A percentile compares a stretch with the other conserved stretches of the same genome.
Evolutionary conservation across 2,888 invertebrate species (phyloP).

Genomic region (Phaonia tiefii): DNA sequence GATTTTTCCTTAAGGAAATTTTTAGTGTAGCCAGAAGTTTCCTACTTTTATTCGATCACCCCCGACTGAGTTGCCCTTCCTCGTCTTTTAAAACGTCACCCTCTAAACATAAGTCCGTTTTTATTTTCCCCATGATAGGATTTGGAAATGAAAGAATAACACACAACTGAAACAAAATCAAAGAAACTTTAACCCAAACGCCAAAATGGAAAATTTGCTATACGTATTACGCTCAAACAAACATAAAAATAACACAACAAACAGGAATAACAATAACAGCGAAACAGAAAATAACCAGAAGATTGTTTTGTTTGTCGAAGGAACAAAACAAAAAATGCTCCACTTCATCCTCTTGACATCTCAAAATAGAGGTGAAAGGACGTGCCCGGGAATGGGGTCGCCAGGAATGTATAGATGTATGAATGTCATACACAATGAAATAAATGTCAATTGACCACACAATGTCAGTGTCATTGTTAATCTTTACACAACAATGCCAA

Average conservation of each 20-base stretch:
- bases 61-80: too few relatives aligned
- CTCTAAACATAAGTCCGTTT: too few relatives aligned
- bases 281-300: constrained; percentile 1
- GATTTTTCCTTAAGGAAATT: too few relatives aligned
- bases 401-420: background rate
- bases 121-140: too few relatives aligned
- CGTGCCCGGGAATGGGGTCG: background rate
- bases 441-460: constrained; percentile 73
- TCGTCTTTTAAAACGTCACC: too few relatives aligned
- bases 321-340: constrained; percentile 1
- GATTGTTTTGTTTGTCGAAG: constrained; percentile 17
- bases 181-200: too few relatives aligned
- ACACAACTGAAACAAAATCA: too few relatives aligned
- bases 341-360: background rate
- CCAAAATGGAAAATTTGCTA: too few relatives aligned
- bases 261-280: background rate
- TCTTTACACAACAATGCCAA: constrained; percentile 56
- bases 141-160: too few relatives aligned
- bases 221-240: constrained; percentile 11
- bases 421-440: constrained; percentile 71
- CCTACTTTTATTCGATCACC: too few relatives aligned
- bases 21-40: too few relatives aligned
- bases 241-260: constrained; percentile 6
- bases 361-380: background rate
- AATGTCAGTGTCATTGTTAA: constrained; percentile 70